Conservation (phyloP, 2,113 vertebrate species). For the Anhinga rufa region DNA sequence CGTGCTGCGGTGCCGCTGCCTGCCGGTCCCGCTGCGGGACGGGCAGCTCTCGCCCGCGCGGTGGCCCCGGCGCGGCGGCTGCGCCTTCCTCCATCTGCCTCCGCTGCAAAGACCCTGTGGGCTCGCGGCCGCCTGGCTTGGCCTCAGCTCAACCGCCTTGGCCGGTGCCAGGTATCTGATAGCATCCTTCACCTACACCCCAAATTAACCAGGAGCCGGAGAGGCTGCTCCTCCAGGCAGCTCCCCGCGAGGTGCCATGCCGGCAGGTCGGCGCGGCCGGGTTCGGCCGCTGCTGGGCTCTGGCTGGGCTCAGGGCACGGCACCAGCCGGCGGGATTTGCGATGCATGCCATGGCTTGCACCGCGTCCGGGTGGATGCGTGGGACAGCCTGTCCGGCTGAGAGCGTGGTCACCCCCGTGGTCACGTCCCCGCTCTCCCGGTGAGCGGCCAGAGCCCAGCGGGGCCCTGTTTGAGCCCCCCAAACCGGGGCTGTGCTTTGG, state of each 20-base stretch:
- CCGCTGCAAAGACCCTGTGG: not conserved
- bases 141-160: not conserved
- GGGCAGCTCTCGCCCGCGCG: not conserved
- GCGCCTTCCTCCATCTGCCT: not conserved
- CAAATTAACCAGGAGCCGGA: not conserved
- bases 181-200: not conserved
- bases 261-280: rapidly evolving
- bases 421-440: not conserved
- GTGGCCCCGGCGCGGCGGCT: not conserved
- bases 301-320: not conserved
- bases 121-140: not conserved
- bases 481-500: not conserved
- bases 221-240: rapidly evolving
- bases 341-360: rapidly evolving
- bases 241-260: rapidly evolving
- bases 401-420: rapidly evolving
- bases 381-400: rapidly evolving
- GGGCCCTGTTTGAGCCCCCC: not conserved
- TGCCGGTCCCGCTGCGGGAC: rapidly evolving
- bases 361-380: rapidly evolving
- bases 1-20: rapidly evolving
- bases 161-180: not conserved
- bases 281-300: not conserved
- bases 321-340: not conserved
- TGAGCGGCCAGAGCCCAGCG: rapidly evolving